Evolutionary conservation across 1,140 invertebrate genomes (phyloP).

Genomic region (Pseudomyrmex sp.): DNA sequence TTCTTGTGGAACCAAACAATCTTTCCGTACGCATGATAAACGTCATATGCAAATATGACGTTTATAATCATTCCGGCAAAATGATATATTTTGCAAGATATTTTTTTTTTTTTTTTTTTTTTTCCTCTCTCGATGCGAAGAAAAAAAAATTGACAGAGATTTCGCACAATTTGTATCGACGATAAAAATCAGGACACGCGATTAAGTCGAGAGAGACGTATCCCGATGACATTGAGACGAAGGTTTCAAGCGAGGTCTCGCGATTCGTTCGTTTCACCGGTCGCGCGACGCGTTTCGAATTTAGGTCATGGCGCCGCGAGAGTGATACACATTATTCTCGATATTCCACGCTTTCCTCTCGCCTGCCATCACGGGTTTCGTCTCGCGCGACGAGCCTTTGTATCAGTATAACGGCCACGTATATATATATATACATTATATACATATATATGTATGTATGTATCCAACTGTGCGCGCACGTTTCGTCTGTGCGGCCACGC

Average conservation of each 20-base stretch:
- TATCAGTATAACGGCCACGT: constrained; percentile 46
- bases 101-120: neutral
- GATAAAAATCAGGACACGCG: constrained; percentile 44
- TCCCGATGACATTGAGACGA: constrained; percentile 62
- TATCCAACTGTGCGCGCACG: neutral
- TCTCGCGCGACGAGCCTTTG: constrained; percentile 47
- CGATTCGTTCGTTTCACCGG: constrained; percentile 59
- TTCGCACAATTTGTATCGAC: constrained; percentile 50
- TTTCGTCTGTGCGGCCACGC: neutral
- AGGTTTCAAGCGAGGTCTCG: constrained; percentile 60
- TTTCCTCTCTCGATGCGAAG: neutral
- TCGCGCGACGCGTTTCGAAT: constrained; percentile 50
- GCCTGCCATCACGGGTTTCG: neutral
- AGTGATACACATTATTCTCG: constrained; percentile 65
- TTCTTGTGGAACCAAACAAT: constrained; percentile 13
- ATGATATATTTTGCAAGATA: constrained; percentile 4
- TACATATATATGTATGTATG: too few species aligned
- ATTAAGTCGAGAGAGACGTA: constrained; percentile 29
- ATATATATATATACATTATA: neutral
- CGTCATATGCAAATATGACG: neutral
- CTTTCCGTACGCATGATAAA: neutral
- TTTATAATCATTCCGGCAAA: too few species aligned
- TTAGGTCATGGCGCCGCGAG: constrained; percentile 65
- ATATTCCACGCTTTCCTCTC: constrained; percentile 66
- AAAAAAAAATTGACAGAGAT: constrained; percentile 42